Base-by-base conservation (phyloP, 2,113 vertebrate species). In the Leucoraja erinaceus region DNA sequence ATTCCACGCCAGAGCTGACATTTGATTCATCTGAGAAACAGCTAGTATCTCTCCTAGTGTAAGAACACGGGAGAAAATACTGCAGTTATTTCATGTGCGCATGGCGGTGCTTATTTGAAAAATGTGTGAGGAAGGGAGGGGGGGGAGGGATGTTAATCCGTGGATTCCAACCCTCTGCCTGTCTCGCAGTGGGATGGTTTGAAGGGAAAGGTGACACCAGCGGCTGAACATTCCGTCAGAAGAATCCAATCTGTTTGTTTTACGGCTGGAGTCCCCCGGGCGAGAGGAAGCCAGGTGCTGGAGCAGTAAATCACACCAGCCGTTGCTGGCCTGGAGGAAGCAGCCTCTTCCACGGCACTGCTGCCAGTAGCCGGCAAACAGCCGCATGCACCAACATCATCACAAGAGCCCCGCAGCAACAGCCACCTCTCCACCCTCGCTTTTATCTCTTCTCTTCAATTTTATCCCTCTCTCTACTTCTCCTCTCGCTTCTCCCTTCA, bases 231-330 rank as follows among this genome's bases (percentile, higher is more conserved):
- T 72, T 70, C 68, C 22, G 20, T 70, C 63, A 54, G 63, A 70
- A 72, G 33, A 91, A 91, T 72, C 66, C 90, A 91, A 72, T 16
- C 20, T 47, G 90, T 91, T 91, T 91, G 90, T 91, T 72, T 91
- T 38, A 68, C 88, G 70, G 31, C 8, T 74, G 11, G 4, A 10
- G 20, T 91, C 66, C 90, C 90, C 12, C 18, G 38, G 90, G 90
- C 68, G 66, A 38, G 0, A 47, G 38, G 22, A 38, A 70, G 90
- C 31, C 90, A 91, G 90, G 90, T 91, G 90, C 63, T 22, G 7
- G 90, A 54, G 47, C 38, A 38, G 68, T 91, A 91, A 91, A 72
- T 91, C 90, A 91, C 90, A 54, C 10, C 33, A 47, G 12, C 47
- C 68, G 22, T 28, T 68, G 12, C 90, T 38, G 38, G 38, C 38